Evolutionary conservation across 2,888 invertebrate species (phyloP), one percentile per base, ranked within the genome.

Genomic region (Sinhomidia bicolor): DNA sequence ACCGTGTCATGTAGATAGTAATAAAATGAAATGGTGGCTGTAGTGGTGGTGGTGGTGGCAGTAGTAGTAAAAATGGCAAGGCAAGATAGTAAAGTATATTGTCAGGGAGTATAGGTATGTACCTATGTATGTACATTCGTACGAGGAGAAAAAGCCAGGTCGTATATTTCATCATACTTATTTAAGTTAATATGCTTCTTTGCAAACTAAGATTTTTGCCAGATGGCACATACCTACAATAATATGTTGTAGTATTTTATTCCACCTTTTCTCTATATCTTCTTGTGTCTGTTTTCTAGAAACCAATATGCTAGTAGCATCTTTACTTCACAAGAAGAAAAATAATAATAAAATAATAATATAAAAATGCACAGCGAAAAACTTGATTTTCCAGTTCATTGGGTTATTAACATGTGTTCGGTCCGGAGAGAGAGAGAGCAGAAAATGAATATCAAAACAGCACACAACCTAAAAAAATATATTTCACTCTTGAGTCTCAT

Each of bases 321-420:
- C 23, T 23, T 10, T n/a, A 54, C 54, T 54, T 14, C 26, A 80
- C 44, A 44, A 65, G 44, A 23, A 47, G 41, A 44, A 57, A n/a
- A 14, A 65, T n/a, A 32, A 41, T 32, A 80, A n/a, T n/a, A n/a
- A n/a, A n/a, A n/a, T n/a, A n/a, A n/a, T n/a, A n/a, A n/a, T n/a
- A n/a, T n/a, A 81, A 65, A 78, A 81, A 32, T 68, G n/a, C n/a
- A 36, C 71, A 20, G 68, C 36, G 54, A 82, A 81, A 87, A 88
- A 88, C 88, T 88, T 88, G 88, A 88, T 88, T 88, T 88, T 88
- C 88, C 88, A 88, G 88, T 88, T 88, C 88, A 88, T 82, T 88
- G 88, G 88, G 88, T 88, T 88, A 88, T 88, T 88, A 88, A 88
- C 88, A 88, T 88, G 88, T 80, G 86, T 74, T 85, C 23, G 57